Conservation (phyloP, 2,888 invertebrate species). For the Diaphora mendica region DNA sequence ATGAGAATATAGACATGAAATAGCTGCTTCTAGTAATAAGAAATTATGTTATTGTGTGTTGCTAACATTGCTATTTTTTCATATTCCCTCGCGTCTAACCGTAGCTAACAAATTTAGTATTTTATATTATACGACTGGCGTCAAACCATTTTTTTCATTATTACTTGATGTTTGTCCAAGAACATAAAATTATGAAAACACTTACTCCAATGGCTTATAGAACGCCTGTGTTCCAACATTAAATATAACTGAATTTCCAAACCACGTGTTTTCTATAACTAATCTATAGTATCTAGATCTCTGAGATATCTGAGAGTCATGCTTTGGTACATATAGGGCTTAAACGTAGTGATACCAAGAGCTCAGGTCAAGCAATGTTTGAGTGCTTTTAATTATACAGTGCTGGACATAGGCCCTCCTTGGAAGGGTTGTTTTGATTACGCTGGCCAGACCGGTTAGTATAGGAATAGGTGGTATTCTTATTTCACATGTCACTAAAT, state of each 20-base stretch:
- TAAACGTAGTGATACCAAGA: not conserved
- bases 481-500: not conserved
- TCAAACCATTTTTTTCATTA: not conserved
- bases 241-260: not conserved
- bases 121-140: not conserved
- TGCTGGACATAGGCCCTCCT: too few species aligned
- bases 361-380: not conserved
- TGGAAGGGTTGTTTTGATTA: too few species aligned
- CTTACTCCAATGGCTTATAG: not conserved
- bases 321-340: not conserved
- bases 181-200: constrained; percentile 7
- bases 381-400: too few species aligned
- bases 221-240: constrained; percentile 1
- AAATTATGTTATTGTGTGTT: not conserved
- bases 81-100: not conserved
- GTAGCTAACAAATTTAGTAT: not conserved
- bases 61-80: not conserved
- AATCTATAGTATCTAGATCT: not conserved
- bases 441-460: too few species aligned
- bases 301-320: not conserved
- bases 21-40: not conserved
- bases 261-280: not conserved
- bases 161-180: constrained; percentile 11
- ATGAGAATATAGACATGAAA: not conserved
- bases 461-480: too few species aligned